phyloP scores from a whole-genome alignment of 2,888 invertebrate species.

The Nymphalis c-album region DNA sequence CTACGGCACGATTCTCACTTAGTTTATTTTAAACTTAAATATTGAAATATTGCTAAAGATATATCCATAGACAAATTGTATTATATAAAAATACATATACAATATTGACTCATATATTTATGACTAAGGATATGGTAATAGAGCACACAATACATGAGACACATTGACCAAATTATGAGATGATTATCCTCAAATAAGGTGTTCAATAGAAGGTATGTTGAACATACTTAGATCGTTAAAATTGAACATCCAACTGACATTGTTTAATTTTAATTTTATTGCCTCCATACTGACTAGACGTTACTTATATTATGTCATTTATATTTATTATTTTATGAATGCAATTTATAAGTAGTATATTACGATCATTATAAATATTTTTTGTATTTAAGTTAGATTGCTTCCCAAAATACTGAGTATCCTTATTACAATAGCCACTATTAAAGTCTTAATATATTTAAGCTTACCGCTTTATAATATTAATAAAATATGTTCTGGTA shows the following conservation, averaged over 20 bases:
- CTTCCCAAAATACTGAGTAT: constrained; percentile 32
- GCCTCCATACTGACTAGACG: too few species aligned
- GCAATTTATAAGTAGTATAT: constrained; percentile 35
- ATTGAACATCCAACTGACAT: not conserved
- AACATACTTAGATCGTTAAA: not conserved
- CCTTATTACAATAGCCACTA: not conserved
- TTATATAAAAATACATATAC: too few species aligned
- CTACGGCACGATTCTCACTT: not conserved
- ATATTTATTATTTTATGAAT: not conserved
- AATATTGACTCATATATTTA: too few species aligned
- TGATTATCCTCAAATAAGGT: too few species aligned
- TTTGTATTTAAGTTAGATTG: constrained; percentile 23
- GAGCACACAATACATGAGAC: too few species aligned
- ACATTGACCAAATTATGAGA: too few species aligned
- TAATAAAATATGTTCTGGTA: too few species aligned
- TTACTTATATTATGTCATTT: not conserved
- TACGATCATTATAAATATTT: constrained; percentile 13
- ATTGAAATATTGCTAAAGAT: too few species aligned
- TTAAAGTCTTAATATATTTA: not conserved
- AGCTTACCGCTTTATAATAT: too few species aligned
- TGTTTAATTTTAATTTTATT: not conserved
- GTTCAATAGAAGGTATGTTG: too few species aligned
- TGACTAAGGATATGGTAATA: too few species aligned
- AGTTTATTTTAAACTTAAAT: not conserved
- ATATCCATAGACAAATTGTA: not conserved